Percentiles rank a stretch among this genome's conserved stretches.
Conservation (phyloP, 2,113 vertebrate genomes). For the Pelvicachromis taeniatus region DNA sequence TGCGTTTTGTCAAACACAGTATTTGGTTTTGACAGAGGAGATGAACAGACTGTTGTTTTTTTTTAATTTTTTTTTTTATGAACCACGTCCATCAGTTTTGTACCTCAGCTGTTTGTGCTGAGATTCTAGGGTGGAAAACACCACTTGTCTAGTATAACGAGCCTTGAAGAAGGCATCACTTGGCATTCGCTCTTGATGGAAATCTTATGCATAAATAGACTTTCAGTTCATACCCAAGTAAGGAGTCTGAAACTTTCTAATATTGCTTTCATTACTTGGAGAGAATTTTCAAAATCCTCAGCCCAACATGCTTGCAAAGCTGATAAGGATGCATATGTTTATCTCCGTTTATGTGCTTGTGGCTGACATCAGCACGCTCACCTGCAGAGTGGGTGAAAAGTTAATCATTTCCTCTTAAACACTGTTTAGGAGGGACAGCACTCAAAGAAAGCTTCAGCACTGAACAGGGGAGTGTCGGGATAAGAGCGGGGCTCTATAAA, state of each 20-base stretch:
- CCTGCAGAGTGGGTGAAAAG: neutral
- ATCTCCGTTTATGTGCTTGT: neutral
- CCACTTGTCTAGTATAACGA: neutral
- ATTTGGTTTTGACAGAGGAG: neutral
- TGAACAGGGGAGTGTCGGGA: constrained; percentile 13
- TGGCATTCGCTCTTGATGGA: neutral
- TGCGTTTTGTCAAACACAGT: neutral
- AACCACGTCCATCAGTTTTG: neutral
- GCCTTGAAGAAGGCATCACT: neutral
- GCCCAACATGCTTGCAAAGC: neutral
- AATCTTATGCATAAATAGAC: neutral
- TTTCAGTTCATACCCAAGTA: neutral
- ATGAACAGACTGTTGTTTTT: neutral
- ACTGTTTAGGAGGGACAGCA: constrained; percentile 16
- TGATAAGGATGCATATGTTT: neutral
- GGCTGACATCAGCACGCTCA: neutral
- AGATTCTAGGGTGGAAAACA: neutral
- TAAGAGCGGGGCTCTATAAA: constrained; percentile 30
- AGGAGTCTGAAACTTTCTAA: neutral
- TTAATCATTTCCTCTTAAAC: constrained; percentile 25
- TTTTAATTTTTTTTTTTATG: neutral
- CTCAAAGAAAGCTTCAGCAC: neutral
- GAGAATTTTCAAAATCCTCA: neutral
- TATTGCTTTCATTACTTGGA: neutral
- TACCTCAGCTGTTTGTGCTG: neutral